Conservation (phyloP, 2,888 invertebrate genomes). For the Parnassius glacialis region DNA sequence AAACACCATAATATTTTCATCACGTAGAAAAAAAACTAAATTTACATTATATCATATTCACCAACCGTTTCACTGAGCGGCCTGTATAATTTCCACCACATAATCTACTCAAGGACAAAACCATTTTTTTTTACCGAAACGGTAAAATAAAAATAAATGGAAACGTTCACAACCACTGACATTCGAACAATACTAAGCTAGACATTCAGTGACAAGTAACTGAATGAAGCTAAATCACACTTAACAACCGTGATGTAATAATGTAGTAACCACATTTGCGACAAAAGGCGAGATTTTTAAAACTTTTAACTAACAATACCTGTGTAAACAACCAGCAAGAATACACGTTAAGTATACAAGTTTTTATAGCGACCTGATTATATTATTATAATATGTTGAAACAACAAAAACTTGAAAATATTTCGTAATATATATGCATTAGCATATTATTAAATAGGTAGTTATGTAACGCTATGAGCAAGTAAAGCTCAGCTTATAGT, state of each 20-base stretch:
- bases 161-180: slow-evolving; percentile 21
- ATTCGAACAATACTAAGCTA: slow-evolving; percentile 17
- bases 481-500: too few relatives aligned
- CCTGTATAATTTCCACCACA: slow-evolving; percentile 16
- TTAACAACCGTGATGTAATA: slow-evolving; percentile 24
- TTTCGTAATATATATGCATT: too few relatives aligned
- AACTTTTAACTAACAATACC: background rate
- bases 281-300: slow-evolving; percentile 7
- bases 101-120: slow-evolving; percentile 13
- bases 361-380: too few relatives aligned
- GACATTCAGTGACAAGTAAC: slow-evolving; percentile 3
- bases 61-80: slow-evolving; percentile 20
- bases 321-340: too few relatives aligned
- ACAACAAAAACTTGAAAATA: too few relatives aligned
- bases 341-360: too few relatives aligned
- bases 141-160: slow-evolving; percentile 6
- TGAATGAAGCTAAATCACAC: slow-evolving; percentile 26
- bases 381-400: background rate
- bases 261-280: slow-evolving; percentile 18
- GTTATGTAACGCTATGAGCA: too few relatives aligned
- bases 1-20: slow-evolving; percentile 62
- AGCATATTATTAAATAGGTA: too few relatives aligned
- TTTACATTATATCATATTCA: slow-evolving; percentile 28
- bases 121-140: slow-evolving; percentile 8
- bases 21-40: slow-evolving; percentile 28